Evolutionary conservation across 2,797 vertebrate species (phyloP).

Genomic region (Amniataba percoides): DNA sequence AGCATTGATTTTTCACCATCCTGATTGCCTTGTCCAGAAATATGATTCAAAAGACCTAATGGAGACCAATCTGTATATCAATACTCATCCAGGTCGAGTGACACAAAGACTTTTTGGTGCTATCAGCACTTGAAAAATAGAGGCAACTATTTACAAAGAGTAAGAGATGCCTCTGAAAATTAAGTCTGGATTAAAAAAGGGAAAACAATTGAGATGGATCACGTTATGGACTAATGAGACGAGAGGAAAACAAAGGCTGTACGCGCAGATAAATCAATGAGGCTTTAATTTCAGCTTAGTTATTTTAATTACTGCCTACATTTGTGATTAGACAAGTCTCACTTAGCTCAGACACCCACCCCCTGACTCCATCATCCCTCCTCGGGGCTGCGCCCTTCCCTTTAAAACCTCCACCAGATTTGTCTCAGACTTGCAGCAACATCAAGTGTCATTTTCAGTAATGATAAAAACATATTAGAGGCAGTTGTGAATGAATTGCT

Average conservation of each 20-base stretch:
- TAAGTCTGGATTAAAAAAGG: constrained; percentile 47
- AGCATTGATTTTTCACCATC: constrained; percentile 76
- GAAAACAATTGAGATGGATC: constrained; percentile 58
- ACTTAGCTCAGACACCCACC: constrained; percentile 51
- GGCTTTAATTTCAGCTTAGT: constrained; percentile 74
- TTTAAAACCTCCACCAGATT: constrained; percentile 35
- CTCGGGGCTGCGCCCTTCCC: constrained; percentile 21
- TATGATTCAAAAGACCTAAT: constrained; percentile 74
- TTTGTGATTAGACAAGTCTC: constrained; percentile 72
- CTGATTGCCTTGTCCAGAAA: constrained; percentile 65
- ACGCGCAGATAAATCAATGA: constrained; percentile 76
- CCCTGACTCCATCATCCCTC: constrained; percentile 29
- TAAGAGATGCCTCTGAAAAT: constrained; percentile 61
- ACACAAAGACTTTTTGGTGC: constrained; percentile 46
- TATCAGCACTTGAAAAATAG: constrained; percentile 34
- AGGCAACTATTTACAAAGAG: constrained; percentile 30
- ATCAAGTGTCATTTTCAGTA: constrained; percentile 30
- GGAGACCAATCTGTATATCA: constrained; percentile 72
- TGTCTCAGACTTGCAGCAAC: constrained; percentile 33
- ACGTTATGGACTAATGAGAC: constrained; percentile 65
- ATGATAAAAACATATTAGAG: constrained; percentile 37
- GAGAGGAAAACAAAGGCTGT: constrained; percentile 72
- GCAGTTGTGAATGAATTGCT: constrained; percentile 39
- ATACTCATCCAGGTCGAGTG: constrained; percentile 69
- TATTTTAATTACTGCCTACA: constrained; percentile 76